Evolutionary conservation across 1,140 invertebrate genomes (phyloP), one percentile per base, ranked within the genome.

Genomic region (Diachasma alloeum): DNA sequence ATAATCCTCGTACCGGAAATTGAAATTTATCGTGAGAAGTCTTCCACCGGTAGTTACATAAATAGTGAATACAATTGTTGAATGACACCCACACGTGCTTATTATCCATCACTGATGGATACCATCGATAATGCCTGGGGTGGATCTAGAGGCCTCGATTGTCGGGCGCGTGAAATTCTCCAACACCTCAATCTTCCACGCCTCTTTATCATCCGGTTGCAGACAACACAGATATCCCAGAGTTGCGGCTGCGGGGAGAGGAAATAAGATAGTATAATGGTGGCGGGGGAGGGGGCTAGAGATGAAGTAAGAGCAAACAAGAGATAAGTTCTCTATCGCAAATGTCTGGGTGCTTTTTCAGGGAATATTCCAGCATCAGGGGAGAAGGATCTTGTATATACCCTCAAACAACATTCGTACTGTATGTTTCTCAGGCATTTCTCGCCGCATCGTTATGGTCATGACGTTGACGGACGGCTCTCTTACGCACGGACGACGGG

Each of bases 401-500:
- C 11, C 6, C 13, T 15, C 24, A 36, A 11, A 24, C 15, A 66
- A 31, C 31, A 15, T 31, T 3, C 8, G 11, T 37, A 13, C 26
- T 24, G 56, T 42, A 42, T 70, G 56, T 37, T 19, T 69, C 42
- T n/a, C 59, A 26, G 59, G 59, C 19, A 19, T 42, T 74, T 66
- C 66, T 75, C 63, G 42, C 37, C 26, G 63, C 68, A 48, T 80
- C 76, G 78, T 78, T 80, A 82, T 79, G 72, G 73, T 67, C 75
- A 69, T 77, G 83, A 85, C 84, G 79, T 85, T 85, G 84, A 85
- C 83, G 81, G 84, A 87, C 86, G 86, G 85, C 86, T 88, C 86
- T 86, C 84, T 88, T 87, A 86, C 82, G 81, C 83, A 82, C 83
- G 83, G 81, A 82, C 84, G 86, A 88, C 87, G 82, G 85, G 84